Percentiles rank a stretch among this genome's conserved stretches.
These are phyloP conservation scores for Athene noctua DNA, from an alignment of 2,113 vertebrate genomes.

Conservation along the genomic window DNA sequence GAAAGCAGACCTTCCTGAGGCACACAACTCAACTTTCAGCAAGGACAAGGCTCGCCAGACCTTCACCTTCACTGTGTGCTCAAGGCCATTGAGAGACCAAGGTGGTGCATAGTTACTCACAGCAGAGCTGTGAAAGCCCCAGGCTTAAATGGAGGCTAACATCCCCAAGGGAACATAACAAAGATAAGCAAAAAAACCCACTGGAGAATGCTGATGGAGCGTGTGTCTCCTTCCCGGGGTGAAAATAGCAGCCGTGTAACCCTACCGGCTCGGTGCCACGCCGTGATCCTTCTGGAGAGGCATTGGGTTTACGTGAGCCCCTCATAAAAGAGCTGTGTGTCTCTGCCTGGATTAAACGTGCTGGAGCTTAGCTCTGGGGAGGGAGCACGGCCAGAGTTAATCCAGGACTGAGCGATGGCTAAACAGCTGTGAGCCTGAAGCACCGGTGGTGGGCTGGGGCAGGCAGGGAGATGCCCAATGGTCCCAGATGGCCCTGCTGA, in stretches of 20 bases:
- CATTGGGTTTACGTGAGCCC: neutral
- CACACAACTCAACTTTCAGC: neutral
- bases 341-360: constrained; percentile 49
- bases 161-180: constrained; percentile 31
- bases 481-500: constrained; percentile 63
- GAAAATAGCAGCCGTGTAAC: neutral
- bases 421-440: constrained; percentile 43
- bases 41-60: neutral
- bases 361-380: constrained; percentile 16
- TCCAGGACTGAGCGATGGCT: neutral
- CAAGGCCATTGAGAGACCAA: neutral
- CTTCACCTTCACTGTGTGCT: neutral
- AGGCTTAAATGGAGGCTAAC: neutral
- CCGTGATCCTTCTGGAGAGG: neutral
- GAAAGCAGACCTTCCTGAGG: neutral
- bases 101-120: neutral
- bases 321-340: constrained; percentile 28
- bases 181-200: neutral
- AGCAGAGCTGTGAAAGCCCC: neutral
- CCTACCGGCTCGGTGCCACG: neutral
- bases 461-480: constrained; percentile 20
- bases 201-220: neutral
- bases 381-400: neutral
- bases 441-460: neutral
- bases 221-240: neutral